A percentile compares a stretch with the other conserved stretches of the same genome.
phyloP scores from a whole-genome alignment of 1,140 invertebrate genomes.

The Pseudomyrmex dendroicus region DNA sequence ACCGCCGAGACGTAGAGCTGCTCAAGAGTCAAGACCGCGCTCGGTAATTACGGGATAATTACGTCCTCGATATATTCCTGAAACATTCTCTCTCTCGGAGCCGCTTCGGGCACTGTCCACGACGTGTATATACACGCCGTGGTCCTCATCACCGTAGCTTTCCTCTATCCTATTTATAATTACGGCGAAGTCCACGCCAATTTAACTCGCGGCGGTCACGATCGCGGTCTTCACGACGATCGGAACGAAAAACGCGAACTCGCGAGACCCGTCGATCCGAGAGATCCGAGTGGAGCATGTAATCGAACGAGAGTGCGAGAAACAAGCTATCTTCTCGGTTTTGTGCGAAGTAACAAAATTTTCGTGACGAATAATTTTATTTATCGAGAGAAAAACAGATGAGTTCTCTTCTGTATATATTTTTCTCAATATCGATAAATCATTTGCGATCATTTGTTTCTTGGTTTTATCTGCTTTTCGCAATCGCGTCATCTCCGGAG shows the following conservation, averaged over 20 bases:
- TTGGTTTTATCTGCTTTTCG: constrained; percentile 22
- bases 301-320: constrained; percentile 13
- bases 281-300: neutral
- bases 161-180: constrained; percentile 57
- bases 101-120: constrained; percentile 68
- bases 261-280: constrained; percentile 24
- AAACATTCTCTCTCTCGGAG: constrained; percentile 78
- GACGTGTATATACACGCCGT: neutral
- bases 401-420: neutral
- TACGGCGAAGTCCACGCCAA: constrained; percentile 45
- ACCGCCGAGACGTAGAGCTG: constrained; percentile 61
- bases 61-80: constrained; percentile 84
- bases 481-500: neutral
- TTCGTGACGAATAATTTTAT: neutral
- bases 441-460: neutral
- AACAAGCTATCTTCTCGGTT: neutral
- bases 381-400: no score
- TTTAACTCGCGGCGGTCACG: constrained; percentile 57
- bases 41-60: constrained; percentile 84
- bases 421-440: neutral
- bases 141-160: constrained; percentile 33
- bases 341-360: neutral
- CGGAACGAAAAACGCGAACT: constrained; percentile 28
- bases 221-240: constrained; percentile 40
- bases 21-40: constrained; percentile 81